Conservation (phyloP, 2,888 invertebrate species). For the Cheilosia grossa region DNA sequence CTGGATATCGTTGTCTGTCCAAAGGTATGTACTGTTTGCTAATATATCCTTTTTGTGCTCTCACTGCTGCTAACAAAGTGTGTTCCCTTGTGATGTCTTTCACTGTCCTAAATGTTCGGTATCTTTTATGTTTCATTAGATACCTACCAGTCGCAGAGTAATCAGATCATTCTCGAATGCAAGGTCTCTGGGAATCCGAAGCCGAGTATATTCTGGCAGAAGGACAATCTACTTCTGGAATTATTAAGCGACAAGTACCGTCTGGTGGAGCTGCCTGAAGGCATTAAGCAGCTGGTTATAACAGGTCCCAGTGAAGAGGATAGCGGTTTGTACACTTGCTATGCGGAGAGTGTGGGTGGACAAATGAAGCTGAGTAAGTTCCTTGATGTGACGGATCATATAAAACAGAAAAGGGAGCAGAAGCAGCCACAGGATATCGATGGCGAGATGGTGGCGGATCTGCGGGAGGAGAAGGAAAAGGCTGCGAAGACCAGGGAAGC, state of each 20-base stretch:
- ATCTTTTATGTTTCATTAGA: constrained; percentile 83
- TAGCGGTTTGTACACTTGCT: constrained; percentile 90
- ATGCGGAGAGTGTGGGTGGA: constrained; percentile 88
- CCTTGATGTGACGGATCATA: constrained; percentile 80
- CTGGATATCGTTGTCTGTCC: constrained; percentile 67
- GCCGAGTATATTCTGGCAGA: constrained; percentile 86
- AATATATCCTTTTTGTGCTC: constrained; percentile 43
- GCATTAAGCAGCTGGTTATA: constrained; percentile 88
- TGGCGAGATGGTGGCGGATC: constrained; percentile 51
- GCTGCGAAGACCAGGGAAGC: constrained; percentile 83
- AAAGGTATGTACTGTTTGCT: constrained; percentile 58
- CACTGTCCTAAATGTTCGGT: constrained; percentile 56
- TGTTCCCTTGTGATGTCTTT: constrained; percentile 40
- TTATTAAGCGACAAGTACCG: constrained; percentile 85
- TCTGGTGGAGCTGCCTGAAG: constrained; percentile 87
- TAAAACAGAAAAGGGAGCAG: constrained; percentile 76
- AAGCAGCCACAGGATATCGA: constrained; percentile 70
- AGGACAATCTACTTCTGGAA: constrained; percentile 88
- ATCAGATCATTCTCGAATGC: constrained; percentile 90
- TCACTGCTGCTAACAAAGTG: constrained; percentile 48
- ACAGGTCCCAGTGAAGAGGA: constrained; percentile 86
- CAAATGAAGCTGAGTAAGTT: constrained; percentile 82
- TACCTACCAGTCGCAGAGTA: constrained; percentile 87
- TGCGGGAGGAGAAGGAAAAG: constrained; percentile 80
- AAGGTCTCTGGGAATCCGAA: constrained; percentile 89